Evolutionary conservation across 2,888 invertebrate species (phyloP).

Genomic region (Norana najaformis): DNA sequence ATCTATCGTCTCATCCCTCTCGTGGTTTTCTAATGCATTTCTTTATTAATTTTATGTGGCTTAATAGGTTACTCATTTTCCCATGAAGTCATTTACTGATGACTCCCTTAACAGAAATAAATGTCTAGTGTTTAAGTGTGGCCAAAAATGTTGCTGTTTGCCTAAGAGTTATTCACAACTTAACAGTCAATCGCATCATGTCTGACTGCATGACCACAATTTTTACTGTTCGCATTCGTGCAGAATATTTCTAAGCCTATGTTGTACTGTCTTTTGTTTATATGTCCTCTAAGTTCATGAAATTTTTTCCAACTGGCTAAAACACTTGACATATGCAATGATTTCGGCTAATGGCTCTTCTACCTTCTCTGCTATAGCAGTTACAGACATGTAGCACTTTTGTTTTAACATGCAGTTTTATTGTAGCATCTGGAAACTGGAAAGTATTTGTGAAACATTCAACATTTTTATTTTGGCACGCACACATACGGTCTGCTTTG

Average conservation of each 20-base stretch:
- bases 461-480: too few relatives aligned
- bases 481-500: not conserved
- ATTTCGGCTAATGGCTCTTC: not conserved
- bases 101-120: not conserved
- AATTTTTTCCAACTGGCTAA: not conserved
- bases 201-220: not conserved
- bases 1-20: not conserved
- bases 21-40: not conserved
- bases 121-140: not conserved
- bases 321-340: not conserved
- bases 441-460: not conserved
- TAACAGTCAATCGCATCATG: too few relatives aligned
- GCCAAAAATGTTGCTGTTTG: not conserved
- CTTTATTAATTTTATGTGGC: not conserved
- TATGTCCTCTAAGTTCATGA: not conserved
- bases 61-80: not conserved
- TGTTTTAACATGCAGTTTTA: too few relatives aligned
- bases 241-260: not conserved
- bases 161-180: too few relatives aligned
- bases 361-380: not conserved
- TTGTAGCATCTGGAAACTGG: not conserved
- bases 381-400: too few relatives aligned
- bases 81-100: not conserved
- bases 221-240: not conserved
- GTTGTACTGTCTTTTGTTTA: not conserved